Base-by-base conservation (phyloP, 64 coral and sea anemone species). In the Stichodactyla helianthus region DNA sequence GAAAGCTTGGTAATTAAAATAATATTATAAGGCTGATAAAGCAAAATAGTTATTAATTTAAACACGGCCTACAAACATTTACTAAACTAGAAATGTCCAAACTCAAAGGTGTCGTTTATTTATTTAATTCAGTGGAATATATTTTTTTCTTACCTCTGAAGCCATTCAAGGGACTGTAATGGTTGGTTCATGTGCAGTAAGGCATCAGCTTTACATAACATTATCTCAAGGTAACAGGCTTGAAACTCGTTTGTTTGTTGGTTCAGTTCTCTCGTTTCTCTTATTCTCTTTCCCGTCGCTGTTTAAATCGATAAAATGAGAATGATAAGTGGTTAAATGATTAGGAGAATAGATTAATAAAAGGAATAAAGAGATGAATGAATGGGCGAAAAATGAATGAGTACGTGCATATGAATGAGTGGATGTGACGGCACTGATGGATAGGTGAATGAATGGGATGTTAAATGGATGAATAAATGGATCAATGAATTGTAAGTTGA, bases 201-300 rank as follows among this genome's bases (percentile, higher is more conserved):
- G 12, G 89, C 82, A 58, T 58, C 62, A 11, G 89, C 55, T 65
- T 90, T 90, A 28, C 83, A 79, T 53, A 90, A 59, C 7, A 84
- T 19, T 82, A 90, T 61, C 7, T 90, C 70, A 52, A 87, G 19
- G 25, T 9, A 74, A 35, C 68, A 31, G 25, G 68, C 10, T 35
- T 19, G 68, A 23, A 74, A 31, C 26, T 74, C 25, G 8, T 8
- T 74, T n/a, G 68, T 5, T 74, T 74, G 63, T 68, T 68, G 68
- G 23, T 4, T 74, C 27, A 23, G 10, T 31, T 74, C 8, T 1
- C 11, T 74, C 23, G 68, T 31, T 26, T 27, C 23, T 74, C 68
- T n/a, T 74, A 74, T 74, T 31, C 68, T 74, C 68, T 74, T 74
- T 74, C 23, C 27, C 20, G 25, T 26, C 2, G 68, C 68, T 74